Evolutionary conservation across 2,888 invertebrate species (phyloP).

Genomic region (Macaria liturata): DNA sequence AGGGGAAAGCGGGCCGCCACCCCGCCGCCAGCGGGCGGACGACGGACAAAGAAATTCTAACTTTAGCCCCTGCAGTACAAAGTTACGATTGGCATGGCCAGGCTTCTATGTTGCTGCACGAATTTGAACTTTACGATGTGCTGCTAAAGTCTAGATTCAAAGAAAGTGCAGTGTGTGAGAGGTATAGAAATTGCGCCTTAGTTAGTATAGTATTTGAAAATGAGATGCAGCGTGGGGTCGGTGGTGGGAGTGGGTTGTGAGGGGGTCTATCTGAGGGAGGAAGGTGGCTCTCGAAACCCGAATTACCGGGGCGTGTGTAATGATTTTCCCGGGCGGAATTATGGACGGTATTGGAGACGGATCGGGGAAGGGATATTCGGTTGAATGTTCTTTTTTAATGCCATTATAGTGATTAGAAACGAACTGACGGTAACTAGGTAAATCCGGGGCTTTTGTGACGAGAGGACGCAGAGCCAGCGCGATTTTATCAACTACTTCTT

Average conservation of each 20-base stretch:
- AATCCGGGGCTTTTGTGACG: slow-evolving; percentile 23
- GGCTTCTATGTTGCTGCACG: slow-evolving; percentile 24
- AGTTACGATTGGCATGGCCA: slow-evolving; percentile 67
- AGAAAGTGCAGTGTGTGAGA: slow-evolving; percentile 43
- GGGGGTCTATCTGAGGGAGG: slow-evolving; percentile 35
- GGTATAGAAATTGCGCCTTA: slow-evolving; percentile 64
- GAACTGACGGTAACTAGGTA: slow-evolving; percentile 37
- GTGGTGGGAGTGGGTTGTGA: slow-evolving; percentile 45
- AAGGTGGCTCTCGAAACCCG: slow-evolving; percentile 73
- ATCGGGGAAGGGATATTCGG: slow-evolving; percentile 48
- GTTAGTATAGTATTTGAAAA: slow-evolving; percentile 76
- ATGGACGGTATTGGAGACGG: slow-evolving; percentile 74
- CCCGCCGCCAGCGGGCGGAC: slow-evolving; percentile 50
- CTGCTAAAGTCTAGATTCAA: slow-evolving; percentile 61
- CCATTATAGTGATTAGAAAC: slow-evolving; percentile 51
- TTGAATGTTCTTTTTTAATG: slow-evolving; percentile 56
- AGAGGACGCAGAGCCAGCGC: not conserved
- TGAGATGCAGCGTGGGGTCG: slow-evolving; percentile 77
- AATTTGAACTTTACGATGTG: slow-evolving; percentile 51
- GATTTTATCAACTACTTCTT: no score
- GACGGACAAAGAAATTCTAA: slow-evolving; percentile 68
- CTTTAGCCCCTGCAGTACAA: slow-evolving; percentile 65
- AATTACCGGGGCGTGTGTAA: slow-evolving; percentile 82
- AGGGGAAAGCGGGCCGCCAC: slow-evolving; percentile 57
- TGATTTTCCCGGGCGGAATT: slow-evolving; percentile 81